These are phyloP conservation scores for Chamaea fasciata DNA, from an alignment of 2,113 vertebrate species.

Conservation along the genomic window DNA sequence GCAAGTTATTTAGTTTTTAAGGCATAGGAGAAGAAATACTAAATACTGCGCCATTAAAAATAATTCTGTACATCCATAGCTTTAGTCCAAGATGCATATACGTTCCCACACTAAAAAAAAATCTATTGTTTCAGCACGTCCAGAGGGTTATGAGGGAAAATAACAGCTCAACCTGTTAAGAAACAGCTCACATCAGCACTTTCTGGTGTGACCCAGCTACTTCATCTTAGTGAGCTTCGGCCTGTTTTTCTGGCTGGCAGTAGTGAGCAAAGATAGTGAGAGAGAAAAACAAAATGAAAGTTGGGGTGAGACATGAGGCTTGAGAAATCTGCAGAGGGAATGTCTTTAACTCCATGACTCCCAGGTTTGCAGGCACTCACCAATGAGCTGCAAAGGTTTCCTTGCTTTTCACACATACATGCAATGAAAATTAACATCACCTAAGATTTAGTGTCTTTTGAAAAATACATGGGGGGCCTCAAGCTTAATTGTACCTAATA, in stretches of 20 bases:
- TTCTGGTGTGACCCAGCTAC: slow-evolving; percentile 27
- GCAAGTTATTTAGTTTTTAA: not conserved
- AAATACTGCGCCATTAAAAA: not conserved
- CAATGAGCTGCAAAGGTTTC: not conserved
- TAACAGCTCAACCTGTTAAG: slow-evolving; percentile 3
- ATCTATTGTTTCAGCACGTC: not conserved
- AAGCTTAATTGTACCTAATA: not conserved
- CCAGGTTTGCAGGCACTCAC: not conserved
- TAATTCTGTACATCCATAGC: not conserved
- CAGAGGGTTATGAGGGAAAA: not conserved
- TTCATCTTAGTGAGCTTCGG: not conserved
- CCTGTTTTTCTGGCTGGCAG: not conserved
- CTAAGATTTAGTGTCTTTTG: not conserved
- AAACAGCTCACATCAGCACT: slow-evolving; percentile 43
- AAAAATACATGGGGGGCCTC: not conserved
- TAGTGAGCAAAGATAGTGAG: not conserved
- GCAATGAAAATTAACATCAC: not conserved
- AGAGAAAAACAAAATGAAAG: not conserved
- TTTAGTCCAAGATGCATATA: not conserved
- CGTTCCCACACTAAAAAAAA: not conserved
- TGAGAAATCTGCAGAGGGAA: not conserved
- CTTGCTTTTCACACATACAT: not conserved
- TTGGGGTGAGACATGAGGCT: not conserved
- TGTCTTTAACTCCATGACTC: not conserved
- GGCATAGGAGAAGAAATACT: not conserved